Conservation (phyloP, 2,113 vertebrate genomes). For the Felis catus region F.catus_Fca126_mat1.0 CM031420.1:2633501-2634000, state of each 20-base stretch:
- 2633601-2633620: neutral
- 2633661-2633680: neutral
- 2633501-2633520: neutral
- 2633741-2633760: neutral
- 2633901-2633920: neutral
- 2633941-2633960: neutral
- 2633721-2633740: neutral
- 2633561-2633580: neutral
- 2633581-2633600: accelerated
- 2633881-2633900: neutral
- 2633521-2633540: neutral
- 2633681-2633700: neutral
- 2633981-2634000: too few relatives aligned
- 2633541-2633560: neutral
- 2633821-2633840: neutral
- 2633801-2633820: neutral
- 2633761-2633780: neutral
- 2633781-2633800: neutral
- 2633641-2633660: neutral
- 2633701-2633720: neutral
- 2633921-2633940: neutral
- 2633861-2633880: too few relatives aligned
- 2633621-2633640: neutral
- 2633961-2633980: neutral
- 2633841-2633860: neutral